Conservation (phyloP, 2,113 vertebrate genomes). For the Balaeniceps rex region DNA sequence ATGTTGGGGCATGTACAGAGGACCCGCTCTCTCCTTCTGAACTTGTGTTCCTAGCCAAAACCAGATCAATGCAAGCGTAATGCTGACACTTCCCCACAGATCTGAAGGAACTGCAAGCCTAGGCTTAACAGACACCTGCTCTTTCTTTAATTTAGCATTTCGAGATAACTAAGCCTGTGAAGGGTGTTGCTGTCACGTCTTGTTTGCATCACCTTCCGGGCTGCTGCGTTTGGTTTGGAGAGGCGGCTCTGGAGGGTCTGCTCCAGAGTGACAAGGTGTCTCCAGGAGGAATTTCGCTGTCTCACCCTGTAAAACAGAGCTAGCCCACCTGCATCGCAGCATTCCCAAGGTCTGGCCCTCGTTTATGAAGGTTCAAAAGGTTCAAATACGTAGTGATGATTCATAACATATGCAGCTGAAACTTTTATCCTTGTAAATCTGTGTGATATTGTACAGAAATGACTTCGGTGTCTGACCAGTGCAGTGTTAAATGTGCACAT, state of each 20-base stretch:
- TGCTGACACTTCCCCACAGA: background rate
- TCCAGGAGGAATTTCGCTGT: background rate
- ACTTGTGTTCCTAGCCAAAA: background rate
- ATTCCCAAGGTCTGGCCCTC: background rate
- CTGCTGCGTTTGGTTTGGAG: background rate
- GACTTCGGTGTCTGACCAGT: background rate
- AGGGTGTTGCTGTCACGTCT: background rate
- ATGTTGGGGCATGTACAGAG: background rate
- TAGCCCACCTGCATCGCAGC: background rate
- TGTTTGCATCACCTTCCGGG: background rate
- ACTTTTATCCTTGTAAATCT: background rate
- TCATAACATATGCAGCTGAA: background rate
- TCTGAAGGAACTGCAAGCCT: background rate
- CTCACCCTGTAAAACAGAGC: background rate
- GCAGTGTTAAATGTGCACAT: background rate
- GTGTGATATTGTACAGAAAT: background rate
- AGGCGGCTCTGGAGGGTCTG: background rate
- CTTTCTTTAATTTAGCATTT: background rate
- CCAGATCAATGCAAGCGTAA: accelerated
- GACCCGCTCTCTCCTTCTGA: accelerated
- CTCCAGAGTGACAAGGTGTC: background rate
- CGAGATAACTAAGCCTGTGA: background rate
- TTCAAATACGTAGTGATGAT: background rate
- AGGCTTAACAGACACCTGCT: background rate
- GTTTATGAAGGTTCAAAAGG: background rate